These are phyloP conservation scores for Urocynchramus pylzowi DNA, from an alignment of 2,113 vertebrate species.

Conservation along the genomic window DNA sequence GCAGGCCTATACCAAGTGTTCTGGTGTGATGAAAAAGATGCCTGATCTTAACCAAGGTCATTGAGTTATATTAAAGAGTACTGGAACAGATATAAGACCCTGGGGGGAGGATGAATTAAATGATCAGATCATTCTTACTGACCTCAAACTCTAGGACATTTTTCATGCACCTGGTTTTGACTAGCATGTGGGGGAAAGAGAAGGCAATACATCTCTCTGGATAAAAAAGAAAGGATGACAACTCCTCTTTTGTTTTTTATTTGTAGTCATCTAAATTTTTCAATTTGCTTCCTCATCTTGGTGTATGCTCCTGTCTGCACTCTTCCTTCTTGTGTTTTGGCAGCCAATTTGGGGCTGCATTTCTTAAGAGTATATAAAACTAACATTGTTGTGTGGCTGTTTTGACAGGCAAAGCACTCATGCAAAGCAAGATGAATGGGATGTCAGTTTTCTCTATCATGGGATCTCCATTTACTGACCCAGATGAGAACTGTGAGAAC, in stretches of 20 bases:
- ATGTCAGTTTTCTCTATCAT: constrained; percentile 70
- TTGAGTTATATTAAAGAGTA: not conserved
- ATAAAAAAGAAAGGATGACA: not conserved
- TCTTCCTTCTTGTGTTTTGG: constrained; percentile 1
- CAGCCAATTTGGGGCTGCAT: constrained; percentile 50
- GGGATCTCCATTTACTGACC: constrained; percentile 75
- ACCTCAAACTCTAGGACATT: not conserved
- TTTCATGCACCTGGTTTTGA: not conserved
- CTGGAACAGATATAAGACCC: not conserved
- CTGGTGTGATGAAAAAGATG: not conserved
- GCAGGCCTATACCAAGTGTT: not conserved
- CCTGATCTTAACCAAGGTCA: not conserved
- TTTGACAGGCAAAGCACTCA: constrained; percentile 62
- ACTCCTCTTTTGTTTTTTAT: not conserved
- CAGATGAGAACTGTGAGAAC: constrained; percentile 69
- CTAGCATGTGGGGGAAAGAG: not conserved
- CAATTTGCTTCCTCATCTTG: constrained; percentile 23
- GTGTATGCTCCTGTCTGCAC: constrained; percentile 27
- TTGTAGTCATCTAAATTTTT: constrained; percentile 23
- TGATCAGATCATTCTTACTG: not conserved
- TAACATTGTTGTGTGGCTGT: constrained; percentile 56
- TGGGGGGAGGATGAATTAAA: not conserved
- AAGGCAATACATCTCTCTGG: not conserved
- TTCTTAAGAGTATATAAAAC: constrained; percentile 69
- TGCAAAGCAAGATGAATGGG: constrained; percentile 78